Evolutionary conservation across 1,140 invertebrate genomes (phyloP), one percentile per base, ranked within the genome.

Genomic region (Tribolium castaneum): DNA sequence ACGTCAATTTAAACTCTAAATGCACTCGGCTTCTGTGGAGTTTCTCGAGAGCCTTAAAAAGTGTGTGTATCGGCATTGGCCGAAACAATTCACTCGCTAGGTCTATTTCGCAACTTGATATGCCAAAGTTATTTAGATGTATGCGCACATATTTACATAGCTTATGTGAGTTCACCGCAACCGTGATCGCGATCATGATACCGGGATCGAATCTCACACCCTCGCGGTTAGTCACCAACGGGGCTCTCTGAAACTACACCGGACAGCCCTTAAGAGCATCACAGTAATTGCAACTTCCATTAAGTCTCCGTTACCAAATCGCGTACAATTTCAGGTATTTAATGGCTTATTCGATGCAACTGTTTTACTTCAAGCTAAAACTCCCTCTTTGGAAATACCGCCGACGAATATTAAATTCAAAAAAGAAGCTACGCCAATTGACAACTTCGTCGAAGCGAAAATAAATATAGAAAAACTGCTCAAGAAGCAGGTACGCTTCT

Each of bases 371-470:
- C 87, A 90, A 51, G 83, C 94, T 7, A 89, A 90, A 4, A 91
- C 92, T 6, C 87, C 90, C 0, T 86, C 90, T 22, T 86, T 94
- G 13, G 88, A 87, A 12, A 86, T 94, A 34, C 93, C 93, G 13
- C 89, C 87, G 78, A 90, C 91, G 10, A 89, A 89, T 70, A 86
- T 92, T 54, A 85, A 89, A 50, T 89, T 91, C 5, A 92, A 91
- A 76, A 93, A 93, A 80, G 51, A 80, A 19, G 73, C 51, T 12
- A 73, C 76, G 12, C 22, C 6, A n/a, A 35, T 39, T n/a, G 77
- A 83, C 35, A 79, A 82, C 51, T 73, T 72, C n/a, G 25, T 82
- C n/a, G 81, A 83, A 70, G 51, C 80, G 1, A 77, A 66, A 39
- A 54, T 83, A 30, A 77, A 78, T n/a, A 56, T 83, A 10, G 80